phyloP scores from a whole-genome alignment of 1,140 invertebrate species.

The Phymastichus coffea region DNA sequence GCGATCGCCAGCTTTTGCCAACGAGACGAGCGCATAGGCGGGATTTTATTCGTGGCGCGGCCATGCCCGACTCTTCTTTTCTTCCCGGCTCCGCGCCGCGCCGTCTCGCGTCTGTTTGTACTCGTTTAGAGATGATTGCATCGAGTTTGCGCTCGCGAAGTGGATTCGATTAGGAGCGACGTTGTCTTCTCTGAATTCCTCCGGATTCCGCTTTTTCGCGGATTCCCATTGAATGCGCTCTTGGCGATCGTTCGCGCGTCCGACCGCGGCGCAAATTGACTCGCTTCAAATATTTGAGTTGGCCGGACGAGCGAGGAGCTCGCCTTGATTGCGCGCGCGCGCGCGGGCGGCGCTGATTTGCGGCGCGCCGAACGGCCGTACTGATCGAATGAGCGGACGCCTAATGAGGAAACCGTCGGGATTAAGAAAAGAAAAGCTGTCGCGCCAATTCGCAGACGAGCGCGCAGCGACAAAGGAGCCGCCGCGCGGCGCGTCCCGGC shows the following conservation, averaged over 20 bases:
- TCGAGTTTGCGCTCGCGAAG: constrained; percentile 4
- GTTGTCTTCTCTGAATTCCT: neutral
- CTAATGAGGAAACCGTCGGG: too few species aligned
- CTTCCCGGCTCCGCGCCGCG: neutral
- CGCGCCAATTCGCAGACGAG: too few species aligned
- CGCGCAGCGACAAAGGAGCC: constrained; percentile 21
- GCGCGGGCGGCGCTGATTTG: too few species aligned
- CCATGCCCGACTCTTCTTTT: neutral
- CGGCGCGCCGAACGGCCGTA: too few species aligned
- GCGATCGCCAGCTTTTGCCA: neutral
- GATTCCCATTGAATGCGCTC: too few species aligned
- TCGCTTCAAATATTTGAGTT: too few species aligned
- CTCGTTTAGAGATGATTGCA: constrained; percentile 14
- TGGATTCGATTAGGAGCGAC: constrained; percentile 15
- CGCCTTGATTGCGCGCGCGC: too few species aligned
- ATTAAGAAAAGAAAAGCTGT: too few species aligned
- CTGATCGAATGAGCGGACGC: too few species aligned
- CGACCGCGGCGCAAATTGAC: too few species aligned
- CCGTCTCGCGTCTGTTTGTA: neutral
- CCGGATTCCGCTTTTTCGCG: neutral
- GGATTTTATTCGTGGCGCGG: neutral
- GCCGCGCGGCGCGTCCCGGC: neutral
- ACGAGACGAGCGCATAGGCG: neutral
- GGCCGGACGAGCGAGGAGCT: too few species aligned
- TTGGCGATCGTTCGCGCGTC: too few species aligned